Evolutionary conservation across 1,140 invertebrate genomes (phyloP).

Genomic region (Rhagoletis zephyria): DNA sequence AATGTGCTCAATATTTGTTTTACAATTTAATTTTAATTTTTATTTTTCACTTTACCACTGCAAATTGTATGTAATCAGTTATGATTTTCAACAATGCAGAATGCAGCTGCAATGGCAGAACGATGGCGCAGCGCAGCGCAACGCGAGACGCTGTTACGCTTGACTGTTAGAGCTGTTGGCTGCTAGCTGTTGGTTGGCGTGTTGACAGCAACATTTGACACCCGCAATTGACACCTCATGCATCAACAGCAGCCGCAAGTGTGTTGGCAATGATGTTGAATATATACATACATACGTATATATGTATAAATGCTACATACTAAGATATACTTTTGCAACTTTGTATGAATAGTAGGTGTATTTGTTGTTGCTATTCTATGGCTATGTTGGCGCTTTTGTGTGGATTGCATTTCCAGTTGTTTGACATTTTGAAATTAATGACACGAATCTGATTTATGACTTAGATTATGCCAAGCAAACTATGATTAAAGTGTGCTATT

Average conservation of each 20-base stretch:
- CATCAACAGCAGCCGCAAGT: conserved; percentile 17
- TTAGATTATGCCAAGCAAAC: conserved; percentile 8
- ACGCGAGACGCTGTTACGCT: not conserved
- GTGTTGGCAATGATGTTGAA: not conserved
- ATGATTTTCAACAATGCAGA: conserved; percentile 12
- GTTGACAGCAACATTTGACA: conserved; percentile 50
- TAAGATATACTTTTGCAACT: no score
- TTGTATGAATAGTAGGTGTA: not conserved
- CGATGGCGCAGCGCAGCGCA: not conserved
- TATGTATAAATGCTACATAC: not conserved
- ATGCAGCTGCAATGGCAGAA: conserved; percentile 5
- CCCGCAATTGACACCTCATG: conserved; percentile 51
- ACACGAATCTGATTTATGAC: conserved; percentile 23
- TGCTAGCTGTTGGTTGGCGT: conserved; percentile 42
- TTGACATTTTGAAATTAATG: conserved; percentile 42
- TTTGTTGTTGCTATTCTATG: not conserved
- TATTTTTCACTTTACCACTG: not conserved
- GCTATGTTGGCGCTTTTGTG: not conserved
- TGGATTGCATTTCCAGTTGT: not conserved
- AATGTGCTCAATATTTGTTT: conserved; percentile 18
- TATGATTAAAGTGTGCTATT: conserved; percentile 6
- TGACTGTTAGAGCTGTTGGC: not conserved
- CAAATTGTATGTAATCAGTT: conserved; percentile 39
- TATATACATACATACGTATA: not conserved
- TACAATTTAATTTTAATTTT: not conserved